Evolutionary conservation across 2,797 vertebrate genomes (phyloP).

Genomic region (Enteromius viviparus): DNA sequence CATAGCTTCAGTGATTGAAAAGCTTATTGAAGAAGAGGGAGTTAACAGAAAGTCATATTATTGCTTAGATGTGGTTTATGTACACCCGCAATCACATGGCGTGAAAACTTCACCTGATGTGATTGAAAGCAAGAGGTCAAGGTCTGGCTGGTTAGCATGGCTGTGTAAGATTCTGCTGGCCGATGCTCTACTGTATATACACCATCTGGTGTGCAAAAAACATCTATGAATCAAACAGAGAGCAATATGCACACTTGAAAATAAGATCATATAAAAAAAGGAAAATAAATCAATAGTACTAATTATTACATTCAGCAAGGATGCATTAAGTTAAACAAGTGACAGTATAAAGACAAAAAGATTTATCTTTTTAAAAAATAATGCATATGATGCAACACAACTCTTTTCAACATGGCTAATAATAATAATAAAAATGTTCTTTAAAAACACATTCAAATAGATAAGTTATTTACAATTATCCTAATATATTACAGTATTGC

Average conservation of each 20-base stretch:
- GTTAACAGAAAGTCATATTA: constrained; percentile 19
- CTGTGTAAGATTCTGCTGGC: background rate
- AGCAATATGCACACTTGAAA: background rate
- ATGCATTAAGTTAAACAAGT: background rate
- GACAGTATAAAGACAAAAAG: background rate
- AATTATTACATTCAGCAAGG: background rate
- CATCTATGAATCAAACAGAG: background rate
- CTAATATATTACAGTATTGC: background rate
- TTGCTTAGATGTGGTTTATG: constrained; percentile 9
- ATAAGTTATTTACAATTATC: background rate
- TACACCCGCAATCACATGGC: background rate
- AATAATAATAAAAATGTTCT: background rate
- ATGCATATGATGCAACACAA: background rate
- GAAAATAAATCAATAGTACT: background rate
- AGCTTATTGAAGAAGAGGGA: constrained; percentile 22
- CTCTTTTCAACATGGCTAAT: background rate
- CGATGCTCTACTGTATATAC: too few species aligned
- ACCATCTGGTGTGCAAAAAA: background rate
- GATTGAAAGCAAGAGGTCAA: constrained; percentile 21
- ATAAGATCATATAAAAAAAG: background rate
- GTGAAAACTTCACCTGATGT: background rate
- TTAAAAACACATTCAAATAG: background rate
- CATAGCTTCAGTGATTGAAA: constrained; percentile 19
- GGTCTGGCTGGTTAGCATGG: background rate
- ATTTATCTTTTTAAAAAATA: background rate